Base-by-base conservation (phyloP, 2,113 vertebrate species). In the Brachirus orientalis region DNA sequence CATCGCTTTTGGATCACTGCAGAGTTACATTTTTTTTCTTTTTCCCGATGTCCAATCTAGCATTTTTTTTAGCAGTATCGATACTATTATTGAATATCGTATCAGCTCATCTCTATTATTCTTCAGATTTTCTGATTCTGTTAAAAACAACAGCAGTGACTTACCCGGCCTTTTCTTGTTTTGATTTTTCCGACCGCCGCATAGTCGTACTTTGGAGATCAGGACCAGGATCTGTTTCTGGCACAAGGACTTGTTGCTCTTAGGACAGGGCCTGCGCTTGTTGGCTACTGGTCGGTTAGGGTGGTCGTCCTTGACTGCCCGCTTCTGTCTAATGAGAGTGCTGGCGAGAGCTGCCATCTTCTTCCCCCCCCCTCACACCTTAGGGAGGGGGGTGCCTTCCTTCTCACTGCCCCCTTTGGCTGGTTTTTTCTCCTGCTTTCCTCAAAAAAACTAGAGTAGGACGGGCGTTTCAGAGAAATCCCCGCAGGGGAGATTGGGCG, bases 211-310 rank as follows among this genome's bases (percentile, higher is more conserved):
- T 89, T 96, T 97, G 77, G 94, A 95, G 84, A 97, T 94, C 56
- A 97, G 86, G 52, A 95, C 90, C 53, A 96, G 92, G 79, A 96
- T 94, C 90, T 96, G 95, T 74, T 96, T 96, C 93, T 97, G 95
- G 87, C 95, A 97, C 52, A 96, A 88, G 13, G 95, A 96, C 90
- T 96, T 96, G 94, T 96, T 96, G 88, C 94, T 95, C 75, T 95
- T 94, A 50, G 95, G 94, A 86, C 95, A 95, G 58, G 94, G 94
- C 75, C 93, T 95, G 61, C 95, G 91, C 80, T 94, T 95, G 82
- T 89, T 93, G 79, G 93, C 89, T 69, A 94, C 93, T 0, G 95
- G 95, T 63, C 94, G 92, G 87, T 93, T 94, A 70, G 89, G 63
- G 74, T 90, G 93, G 19, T 95, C 93, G 10, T 95, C 95, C 80